phyloP scores from a whole-genome alignment of 92 coral and sea anemone genomes.

The Heliopora coerulea region DNA sequence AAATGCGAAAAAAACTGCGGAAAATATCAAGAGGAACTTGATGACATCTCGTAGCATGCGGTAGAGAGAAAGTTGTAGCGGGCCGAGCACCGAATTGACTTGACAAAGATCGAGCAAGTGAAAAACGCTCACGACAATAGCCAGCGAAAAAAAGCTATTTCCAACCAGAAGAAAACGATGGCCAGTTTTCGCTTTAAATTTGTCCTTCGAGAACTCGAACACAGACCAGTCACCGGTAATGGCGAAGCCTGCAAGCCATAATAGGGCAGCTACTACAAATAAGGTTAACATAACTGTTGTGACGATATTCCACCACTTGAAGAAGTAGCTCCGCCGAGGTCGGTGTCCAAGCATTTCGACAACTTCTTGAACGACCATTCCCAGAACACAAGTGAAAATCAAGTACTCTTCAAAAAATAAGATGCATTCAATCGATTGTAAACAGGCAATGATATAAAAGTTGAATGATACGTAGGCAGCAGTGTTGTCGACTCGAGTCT shows the following conservation, averaged over 20 bases:
- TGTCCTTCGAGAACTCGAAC: background rate
- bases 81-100: slow-evolving; percentile 58
- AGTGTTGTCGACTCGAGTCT: too few species aligned
- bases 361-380: slow-evolving; percentile 63
- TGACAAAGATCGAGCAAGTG: slow-evolving; percentile 61
- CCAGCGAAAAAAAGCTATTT: slow-evolving; percentile 70
- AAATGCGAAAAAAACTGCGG: slow-evolving; percentile 63
- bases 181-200: slow-evolving; percentile 51
- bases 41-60: slow-evolving; percentile 67
- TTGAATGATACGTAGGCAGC: too few species aligned
- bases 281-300: slow-evolving; percentile 65
- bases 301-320: slow-evolving; percentile 81
- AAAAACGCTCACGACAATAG: slow-evolving; percentile 65
- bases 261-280: slow-evolving; percentile 60
- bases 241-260: slow-evolving; percentile 68
- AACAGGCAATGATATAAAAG: too few species aligned
- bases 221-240: slow-evolving; percentile 46
- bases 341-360: slow-evolving; percentile 65
- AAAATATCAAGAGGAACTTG: slow-evolving; percentile 68
- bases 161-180: slow-evolving; percentile 54
- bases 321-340: slow-evolving; percentile 63
- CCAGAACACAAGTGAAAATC: slow-evolving; percentile 61
- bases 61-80: slow-evolving; percentile 73
- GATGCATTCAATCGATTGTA: too few species aligned
- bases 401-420: slow-evolving; percentile 68